phyloP scores from a whole-genome alignment of 1,140 invertebrate genomes.

The Penaeus chinensis region DNA sequence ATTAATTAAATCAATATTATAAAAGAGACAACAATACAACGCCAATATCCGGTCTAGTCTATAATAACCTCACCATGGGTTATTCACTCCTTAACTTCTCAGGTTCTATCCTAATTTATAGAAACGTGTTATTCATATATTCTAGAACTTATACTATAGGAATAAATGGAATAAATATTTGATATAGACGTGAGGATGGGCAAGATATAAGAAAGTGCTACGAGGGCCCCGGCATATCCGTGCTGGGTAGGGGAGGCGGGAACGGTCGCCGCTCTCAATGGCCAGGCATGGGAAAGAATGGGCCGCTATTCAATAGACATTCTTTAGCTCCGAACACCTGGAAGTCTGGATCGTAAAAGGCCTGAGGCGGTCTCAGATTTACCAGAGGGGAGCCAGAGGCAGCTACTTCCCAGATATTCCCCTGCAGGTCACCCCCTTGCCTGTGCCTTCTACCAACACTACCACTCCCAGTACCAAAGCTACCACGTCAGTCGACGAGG shows the following conservation, averaged over 20 bases:
- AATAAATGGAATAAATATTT: no score
- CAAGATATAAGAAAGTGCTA: no score
- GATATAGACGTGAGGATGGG: no score
- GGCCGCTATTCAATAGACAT: constrained; percentile 58
- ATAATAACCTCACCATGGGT: constrained; percentile 6
- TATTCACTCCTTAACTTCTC: constrained; percentile 4
- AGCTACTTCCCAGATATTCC: constrained; percentile 52
- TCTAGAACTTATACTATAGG: no score
- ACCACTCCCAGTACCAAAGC: not conserved
- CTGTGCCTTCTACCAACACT: not conserved
- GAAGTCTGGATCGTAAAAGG: constrained; percentile 56
- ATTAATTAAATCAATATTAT: not conserved
- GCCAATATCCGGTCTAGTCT: constrained; percentile 18
- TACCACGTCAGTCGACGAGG: not conserved
- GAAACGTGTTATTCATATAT: no score
- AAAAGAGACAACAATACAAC: not conserved
- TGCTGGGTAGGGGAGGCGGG: constrained; percentile 51
- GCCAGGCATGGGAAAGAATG: constrained; percentile 59
- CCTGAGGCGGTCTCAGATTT: constrained; percentile 57
- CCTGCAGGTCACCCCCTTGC: constrained; percentile 16
- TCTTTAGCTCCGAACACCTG: constrained; percentile 60
- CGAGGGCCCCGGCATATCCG: not conserved
- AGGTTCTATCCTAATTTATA: no score
- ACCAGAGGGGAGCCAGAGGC: constrained; percentile 51
- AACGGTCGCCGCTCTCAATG: constrained; percentile 44